Base-by-base conservation (phyloP, 2,797 vertebrate genomes). In the Chaunax sp. region DNA sequence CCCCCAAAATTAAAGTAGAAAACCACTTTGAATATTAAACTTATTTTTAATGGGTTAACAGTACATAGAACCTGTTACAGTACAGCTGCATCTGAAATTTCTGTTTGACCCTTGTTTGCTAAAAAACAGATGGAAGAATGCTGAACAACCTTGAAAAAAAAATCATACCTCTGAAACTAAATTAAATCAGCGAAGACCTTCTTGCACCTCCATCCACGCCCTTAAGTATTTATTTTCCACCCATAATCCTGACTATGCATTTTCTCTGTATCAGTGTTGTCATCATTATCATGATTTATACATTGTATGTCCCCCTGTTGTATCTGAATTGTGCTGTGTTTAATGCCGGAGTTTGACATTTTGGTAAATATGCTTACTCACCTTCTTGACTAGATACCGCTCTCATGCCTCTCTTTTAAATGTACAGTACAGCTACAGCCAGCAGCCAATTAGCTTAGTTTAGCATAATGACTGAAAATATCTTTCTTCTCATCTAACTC, bases 111-210 rank as follows among this genome's bases (percentile, higher is more conserved):
- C 18, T n/a, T 45, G n/a, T 40, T 47, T 71, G 62, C 37, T 62
- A 57, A 72, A 3, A 61, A 67, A 67, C 62, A 69, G 57, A 78
- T 43, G 63, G 40, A 41, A 38, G 33, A 55, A 57, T 55, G 47
- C 19, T 46, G 57, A 52, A 25, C 52, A 67, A 75, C 76, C 66
- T 75, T 73, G 41, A 77, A 74, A 63, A 62, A 58, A 19, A 70
- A 67, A 62, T 68, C 35, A 58, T 40, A 38, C 11, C 25, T 71
- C 20, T 40, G 52, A 76, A 81, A 77, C 20, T 6, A 37, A 64
- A 80, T 22, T 15, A 44, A 69, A 73, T 64, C 5, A 44, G 19
- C 60, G 13, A 8, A 44, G 44, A 52, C n/a, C 11, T 13, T 33
- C 14, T 25, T 43, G 38, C 19, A 57, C 18, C 26, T 46, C 14